These are phyloP conservation scores for Drosophila pegasa DNA, from an alignment of 2,888 invertebrate genomes.

Conservation along the genomic window DNA sequence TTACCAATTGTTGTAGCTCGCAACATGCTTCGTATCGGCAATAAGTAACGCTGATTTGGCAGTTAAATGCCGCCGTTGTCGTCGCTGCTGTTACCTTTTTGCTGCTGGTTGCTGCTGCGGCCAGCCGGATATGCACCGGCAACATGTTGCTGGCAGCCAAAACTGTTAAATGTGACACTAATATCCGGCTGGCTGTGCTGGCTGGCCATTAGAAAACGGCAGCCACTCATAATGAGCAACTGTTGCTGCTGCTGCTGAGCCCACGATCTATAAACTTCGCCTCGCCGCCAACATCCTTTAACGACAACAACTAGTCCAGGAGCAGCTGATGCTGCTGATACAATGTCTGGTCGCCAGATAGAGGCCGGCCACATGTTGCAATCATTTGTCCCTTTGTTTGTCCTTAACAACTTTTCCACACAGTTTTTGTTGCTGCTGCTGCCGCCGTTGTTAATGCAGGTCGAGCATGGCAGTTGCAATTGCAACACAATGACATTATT, in stretches of 20 bases:
- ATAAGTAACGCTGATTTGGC: slow-evolving; percentile 81
- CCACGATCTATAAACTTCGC: slow-evolving; percentile 1
- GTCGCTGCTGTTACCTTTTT: slow-evolving; percentile 27
- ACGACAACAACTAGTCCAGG: slow-evolving; percentile 21
- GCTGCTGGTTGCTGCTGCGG: slow-evolving; percentile 32
- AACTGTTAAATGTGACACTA: slow-evolving; percentile 78
- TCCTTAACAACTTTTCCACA: slow-evolving; percentile 78
- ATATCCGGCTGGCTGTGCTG: slow-evolving; percentile 73
- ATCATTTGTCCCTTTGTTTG: slow-evolving; percentile 79
- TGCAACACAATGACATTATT: slow-evolving; percentile 75
- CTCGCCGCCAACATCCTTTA: slow-evolving; percentile 6
- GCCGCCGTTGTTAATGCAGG: slow-evolving; percentile 34
- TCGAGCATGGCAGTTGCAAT: slow-evolving; percentile 72
- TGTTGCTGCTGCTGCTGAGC: slow-evolving; percentile 32
- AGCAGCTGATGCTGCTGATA: slow-evolving; percentile 39
- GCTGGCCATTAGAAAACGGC: slow-evolving; percentile 40
- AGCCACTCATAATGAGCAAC: slow-evolving; percentile 61
- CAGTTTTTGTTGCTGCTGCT: slow-evolving; percentile 31
- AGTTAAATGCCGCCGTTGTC: slow-evolving; percentile 71
- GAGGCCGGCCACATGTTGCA: slow-evolving; percentile 60
- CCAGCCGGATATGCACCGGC: slow-evolving; percentile 72
- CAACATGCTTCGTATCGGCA: slow-evolving; percentile 74
- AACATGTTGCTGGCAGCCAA: slow-evolving; percentile 75
- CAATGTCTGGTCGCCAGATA: slow-evolving; percentile 32
- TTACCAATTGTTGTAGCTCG: slow-evolving; percentile 70